These are phyloP conservation scores for Tanytarsus gracilentus DNA, from an alignment of 2,888 invertebrate species.

Conservation along the genomic window DNA sequence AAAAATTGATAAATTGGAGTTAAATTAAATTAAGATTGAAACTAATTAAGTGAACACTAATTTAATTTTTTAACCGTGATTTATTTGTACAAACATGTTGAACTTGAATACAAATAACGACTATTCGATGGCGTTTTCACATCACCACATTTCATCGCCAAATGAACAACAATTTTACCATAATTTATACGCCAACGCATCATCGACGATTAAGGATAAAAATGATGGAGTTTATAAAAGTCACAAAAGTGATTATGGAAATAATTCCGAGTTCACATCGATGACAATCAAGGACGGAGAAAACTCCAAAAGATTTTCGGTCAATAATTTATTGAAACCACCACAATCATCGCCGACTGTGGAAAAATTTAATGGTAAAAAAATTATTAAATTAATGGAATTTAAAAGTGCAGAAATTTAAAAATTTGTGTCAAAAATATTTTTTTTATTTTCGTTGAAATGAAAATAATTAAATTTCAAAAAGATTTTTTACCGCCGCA, in stretches of 20 bases:
- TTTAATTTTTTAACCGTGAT: slow-evolving; percentile 3
- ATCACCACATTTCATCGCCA: slow-evolving; percentile 3
- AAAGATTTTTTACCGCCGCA: too few relatives aligned
- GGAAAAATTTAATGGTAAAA: slow-evolving; percentile 9
- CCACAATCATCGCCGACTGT: background rate
- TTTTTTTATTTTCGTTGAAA: too few relatives aligned
- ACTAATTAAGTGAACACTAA: background rate
- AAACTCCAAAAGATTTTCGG: slow-evolving; percentile 22
- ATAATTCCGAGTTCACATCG: background rate
- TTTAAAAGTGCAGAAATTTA: too few relatives aligned
- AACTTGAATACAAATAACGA: slow-evolving; percentile 13
- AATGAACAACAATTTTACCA: background rate
- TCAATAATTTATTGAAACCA: slow-evolving; percentile 17
- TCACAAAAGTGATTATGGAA: slow-evolving; percentile 9
- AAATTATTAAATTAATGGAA: too few relatives aligned
- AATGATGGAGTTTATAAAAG: slow-evolving; percentile 5
- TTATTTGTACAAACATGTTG: slow-evolving; percentile 10
- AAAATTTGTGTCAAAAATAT: too few relatives aligned
- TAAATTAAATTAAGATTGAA: background rate
- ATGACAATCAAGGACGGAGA: background rate
- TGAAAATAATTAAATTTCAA: too few relatives aligned
- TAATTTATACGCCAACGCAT: background rate
- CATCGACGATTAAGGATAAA: slow-evolving; percentile 2
- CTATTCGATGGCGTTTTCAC: slow-evolving; percentile 7
- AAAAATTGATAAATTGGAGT: slow-evolving; percentile 15